phyloP scores from a whole-genome alignment of 2,113 vertebrate species.

The Calcarius ornatus region DNA sequence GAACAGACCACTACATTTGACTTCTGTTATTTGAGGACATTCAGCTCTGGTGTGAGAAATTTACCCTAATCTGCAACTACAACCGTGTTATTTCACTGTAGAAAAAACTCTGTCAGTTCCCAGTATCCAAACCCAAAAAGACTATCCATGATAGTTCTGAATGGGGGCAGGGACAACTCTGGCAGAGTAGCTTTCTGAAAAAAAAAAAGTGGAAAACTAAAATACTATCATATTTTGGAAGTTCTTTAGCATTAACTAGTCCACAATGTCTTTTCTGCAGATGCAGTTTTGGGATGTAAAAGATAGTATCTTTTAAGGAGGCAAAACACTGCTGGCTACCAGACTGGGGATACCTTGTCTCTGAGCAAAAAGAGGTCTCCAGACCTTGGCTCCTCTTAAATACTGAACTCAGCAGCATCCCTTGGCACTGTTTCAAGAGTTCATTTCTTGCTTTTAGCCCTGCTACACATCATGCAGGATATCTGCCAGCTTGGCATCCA shows the following conservation, averaged over 20 bases:
- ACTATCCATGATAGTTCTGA: background rate
- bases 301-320: background rate
- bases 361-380: conserved; percentile 11
- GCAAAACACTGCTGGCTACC: background rate
- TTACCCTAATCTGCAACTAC: background rate
- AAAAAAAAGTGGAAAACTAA: background rate
- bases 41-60: background rate
- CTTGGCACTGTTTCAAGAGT: background rate
- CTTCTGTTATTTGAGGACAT: background rate
- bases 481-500: conserved; percentile 34
- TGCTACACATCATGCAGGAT: background rate
- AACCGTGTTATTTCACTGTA: background rate
- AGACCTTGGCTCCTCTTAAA: background rate
- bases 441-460: background rate
- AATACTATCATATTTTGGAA: background rate
- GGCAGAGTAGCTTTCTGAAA: background rate
- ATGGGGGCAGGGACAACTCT: background rate
- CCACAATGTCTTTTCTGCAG: background rate
- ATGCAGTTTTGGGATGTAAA: background rate
- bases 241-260: background rate
- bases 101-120: background rate
- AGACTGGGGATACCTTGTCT: background rate
- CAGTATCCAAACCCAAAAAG: background rate
- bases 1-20: background rate
- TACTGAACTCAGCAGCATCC: background rate